These are phyloP conservation scores for Zapornia atra DNA, from an alignment of 2,113 vertebrate genomes.

Conservation along the genomic window DNA sequence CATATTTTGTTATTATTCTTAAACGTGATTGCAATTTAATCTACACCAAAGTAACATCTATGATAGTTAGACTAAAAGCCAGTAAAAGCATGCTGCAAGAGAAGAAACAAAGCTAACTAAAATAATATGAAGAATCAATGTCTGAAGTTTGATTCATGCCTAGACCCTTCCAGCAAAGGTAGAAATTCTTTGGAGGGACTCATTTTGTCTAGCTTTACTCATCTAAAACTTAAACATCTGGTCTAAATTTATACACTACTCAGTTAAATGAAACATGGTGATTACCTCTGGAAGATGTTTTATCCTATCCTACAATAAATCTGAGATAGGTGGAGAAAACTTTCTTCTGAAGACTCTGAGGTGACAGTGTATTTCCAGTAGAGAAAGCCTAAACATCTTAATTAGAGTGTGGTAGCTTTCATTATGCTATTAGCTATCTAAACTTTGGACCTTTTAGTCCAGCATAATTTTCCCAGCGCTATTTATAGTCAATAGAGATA, in stretches of 20 bases:
- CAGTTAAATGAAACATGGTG: background rate
- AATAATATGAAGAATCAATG: background rate
- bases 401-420: background rate
- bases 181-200: background rate
- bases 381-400: background rate
- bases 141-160: background rate
- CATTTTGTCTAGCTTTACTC: background rate
- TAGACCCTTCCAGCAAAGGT: background rate
- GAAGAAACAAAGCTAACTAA: background rate
- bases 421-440: background rate
- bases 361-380: background rate
- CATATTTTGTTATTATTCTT: background rate
- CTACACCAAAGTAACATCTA: background rate
- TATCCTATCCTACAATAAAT: background rate
- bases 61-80: background rate
- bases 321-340: background rate
- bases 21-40: background rate
- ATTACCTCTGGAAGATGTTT: background rate
- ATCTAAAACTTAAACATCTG: background rate
- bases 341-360: background rate
- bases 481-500: background rate
- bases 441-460: background rate
- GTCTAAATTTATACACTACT: background rate
- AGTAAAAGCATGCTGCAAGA: background rate
- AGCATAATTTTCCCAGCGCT: background rate